These are phyloP conservation scores for Microcebus murinus DNA, from an alignment of 2,113 vertebrate species.

Conservation along the genomic window DNA sequence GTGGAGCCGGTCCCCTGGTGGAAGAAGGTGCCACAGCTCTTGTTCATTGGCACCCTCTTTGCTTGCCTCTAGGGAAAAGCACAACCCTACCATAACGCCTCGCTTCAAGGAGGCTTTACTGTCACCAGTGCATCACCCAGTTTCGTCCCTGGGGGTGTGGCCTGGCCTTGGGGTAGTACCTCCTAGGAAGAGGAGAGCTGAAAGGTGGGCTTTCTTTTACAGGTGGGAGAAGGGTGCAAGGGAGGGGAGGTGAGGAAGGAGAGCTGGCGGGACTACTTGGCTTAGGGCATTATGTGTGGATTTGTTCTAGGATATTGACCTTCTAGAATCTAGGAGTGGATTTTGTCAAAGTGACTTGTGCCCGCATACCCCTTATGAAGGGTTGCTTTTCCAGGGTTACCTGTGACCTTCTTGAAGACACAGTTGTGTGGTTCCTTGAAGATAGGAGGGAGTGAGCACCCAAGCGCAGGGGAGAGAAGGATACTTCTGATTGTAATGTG, in stretches of 20 bases:
- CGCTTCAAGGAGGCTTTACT: not conserved
- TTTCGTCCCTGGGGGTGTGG: not conserved
- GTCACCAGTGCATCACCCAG: fast-evolving
- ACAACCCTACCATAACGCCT: not conserved
- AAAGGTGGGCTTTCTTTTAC: not conserved
- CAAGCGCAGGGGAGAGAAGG: not conserved
- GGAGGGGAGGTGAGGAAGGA: not conserved
- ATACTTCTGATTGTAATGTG: not conserved
- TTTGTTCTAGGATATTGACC: not conserved
- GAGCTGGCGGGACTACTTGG: fast-evolving
- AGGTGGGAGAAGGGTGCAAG: not conserved
- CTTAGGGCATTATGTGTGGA: fast-evolving
- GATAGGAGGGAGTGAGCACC: not conserved
- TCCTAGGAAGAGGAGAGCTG: not conserved
- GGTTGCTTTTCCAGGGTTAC: not conserved
- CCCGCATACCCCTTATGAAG: not conserved
- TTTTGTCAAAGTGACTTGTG: not conserved
- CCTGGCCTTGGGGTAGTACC: not conserved
- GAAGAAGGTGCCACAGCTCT: not conserved
- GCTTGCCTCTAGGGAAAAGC: not conserved
- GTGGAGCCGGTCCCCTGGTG: not conserved
- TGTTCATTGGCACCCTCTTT: not conserved
- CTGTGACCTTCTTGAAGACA: not conserved
- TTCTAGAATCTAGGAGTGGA: not conserved
- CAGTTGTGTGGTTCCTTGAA: not conserved